Percentiles rank a stretch among this genome's conserved stretches.
These are phyloP conservation scores for Athalia cordata DNA, from an alignment of 2,888 invertebrate genomes.

Conservation along the genomic window DNA sequence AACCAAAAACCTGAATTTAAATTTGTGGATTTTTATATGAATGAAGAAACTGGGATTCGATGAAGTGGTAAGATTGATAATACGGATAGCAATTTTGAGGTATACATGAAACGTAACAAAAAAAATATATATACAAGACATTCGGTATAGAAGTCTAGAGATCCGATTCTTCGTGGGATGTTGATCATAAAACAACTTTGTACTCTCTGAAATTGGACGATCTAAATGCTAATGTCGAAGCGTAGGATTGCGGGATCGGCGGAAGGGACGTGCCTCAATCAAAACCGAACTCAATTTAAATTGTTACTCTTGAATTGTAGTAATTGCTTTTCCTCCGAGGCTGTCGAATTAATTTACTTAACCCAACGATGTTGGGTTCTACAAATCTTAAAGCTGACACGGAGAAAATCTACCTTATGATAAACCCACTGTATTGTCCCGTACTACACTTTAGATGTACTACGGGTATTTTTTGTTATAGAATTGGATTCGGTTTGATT, in stretches of 20 bases:
- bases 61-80: no score
- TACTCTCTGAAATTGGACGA: constrained; percentile 59
- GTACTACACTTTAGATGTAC: no score
- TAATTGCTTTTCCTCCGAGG: constrained; percentile 31
- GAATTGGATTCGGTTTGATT: no score
- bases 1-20: no score
- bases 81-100: no score
- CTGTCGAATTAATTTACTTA: constrained; percentile 31
- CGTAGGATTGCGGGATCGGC: constrained; percentile 45
- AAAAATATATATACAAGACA: neutral
- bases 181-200: constrained; percentile 61
- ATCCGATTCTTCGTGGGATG: constrained; percentile 27
- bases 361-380: constrained; percentile 31
- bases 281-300: constrained; percentile 44
- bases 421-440: no score
- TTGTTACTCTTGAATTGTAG: constrained; percentile 42
- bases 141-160: neutral
- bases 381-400: no score
- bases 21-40: no score
- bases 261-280: constrained; percentile 42
- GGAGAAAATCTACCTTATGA: no score
- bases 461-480: no score
- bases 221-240: constrained; percentile 62
- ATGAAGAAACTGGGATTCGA: no score
- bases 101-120: neutral